These are phyloP conservation scores for Parauchenoglanis ngamensis DNA, from an alignment of 2,797 vertebrate genomes.

Conservation along the genomic window DNA sequence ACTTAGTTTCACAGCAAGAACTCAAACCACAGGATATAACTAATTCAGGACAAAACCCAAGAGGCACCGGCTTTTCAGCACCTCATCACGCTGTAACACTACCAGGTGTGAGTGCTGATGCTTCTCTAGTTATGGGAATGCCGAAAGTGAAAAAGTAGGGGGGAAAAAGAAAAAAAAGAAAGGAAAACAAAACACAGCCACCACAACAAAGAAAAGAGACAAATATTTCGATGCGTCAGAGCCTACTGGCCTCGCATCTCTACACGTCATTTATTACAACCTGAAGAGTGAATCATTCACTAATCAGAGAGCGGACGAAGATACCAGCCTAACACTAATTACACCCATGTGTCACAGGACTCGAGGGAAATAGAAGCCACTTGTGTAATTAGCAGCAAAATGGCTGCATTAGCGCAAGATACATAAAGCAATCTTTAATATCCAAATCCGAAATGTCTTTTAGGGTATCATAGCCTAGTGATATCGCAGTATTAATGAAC, in stretches of 20 bases:
- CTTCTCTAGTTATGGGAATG: conserved; percentile 32
- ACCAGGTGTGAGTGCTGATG: conserved; percentile 29
- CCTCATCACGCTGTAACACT: conserved; percentile 26
- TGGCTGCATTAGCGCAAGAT: conserved; percentile 6
- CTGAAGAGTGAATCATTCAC: conserved; percentile 26
- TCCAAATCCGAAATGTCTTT: background rate
- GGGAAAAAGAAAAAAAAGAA: background rate
- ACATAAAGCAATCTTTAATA: background rate
- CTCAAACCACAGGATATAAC: conserved; percentile 29
- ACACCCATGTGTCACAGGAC: conserved; percentile 34
- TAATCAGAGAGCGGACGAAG: conserved; percentile 15
- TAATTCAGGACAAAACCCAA: conserved; percentile 32
- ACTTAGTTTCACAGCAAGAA: conserved; percentile 22
- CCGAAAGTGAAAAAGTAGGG: conserved; percentile 4
- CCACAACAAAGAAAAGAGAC: background rate
- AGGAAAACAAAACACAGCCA: background rate
- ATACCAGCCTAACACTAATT: conserved; percentile 29
- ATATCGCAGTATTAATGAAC: background rate
- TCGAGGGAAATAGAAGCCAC: conserved; percentile 25
- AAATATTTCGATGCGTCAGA: conserved; percentile 6
- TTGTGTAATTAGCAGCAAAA: conserved; percentile 41
- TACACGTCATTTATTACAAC: conserved; percentile 1
- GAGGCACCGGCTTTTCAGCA: conserved; percentile 24
- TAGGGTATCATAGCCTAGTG: background rate
- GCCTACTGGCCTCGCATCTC: background rate